phyloP scores from a whole-genome alignment of 1,140 invertebrate species.

The Maniola jurtina region DNA sequence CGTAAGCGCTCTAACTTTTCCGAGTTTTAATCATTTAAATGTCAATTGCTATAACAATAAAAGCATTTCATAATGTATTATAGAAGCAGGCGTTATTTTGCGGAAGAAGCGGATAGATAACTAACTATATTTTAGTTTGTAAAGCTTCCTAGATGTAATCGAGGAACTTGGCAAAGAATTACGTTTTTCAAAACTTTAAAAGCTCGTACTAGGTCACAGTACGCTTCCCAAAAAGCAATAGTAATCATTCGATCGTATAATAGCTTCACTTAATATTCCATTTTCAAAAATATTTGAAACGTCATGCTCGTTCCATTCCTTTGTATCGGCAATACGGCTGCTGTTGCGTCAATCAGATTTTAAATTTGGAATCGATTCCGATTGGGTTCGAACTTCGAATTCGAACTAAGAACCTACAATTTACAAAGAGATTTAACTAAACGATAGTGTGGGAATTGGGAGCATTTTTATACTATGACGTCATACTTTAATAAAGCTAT shows the following conservation, averaged over 20 bases:
- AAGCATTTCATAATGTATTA: too few relatives aligned
- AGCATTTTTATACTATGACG: neutral
- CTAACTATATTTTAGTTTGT: too few relatives aligned
- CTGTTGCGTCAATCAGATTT: constrained; percentile 64
- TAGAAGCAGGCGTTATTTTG: too few relatives aligned
- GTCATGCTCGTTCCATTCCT: constrained; percentile 74
- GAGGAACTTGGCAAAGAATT: too few relatives aligned
- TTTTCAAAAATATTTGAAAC: constrained; percentile 77
- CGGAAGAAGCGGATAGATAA: too few relatives aligned
- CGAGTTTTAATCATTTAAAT: too few relatives aligned
- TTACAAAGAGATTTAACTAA: neutral
- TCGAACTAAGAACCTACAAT: neutral
- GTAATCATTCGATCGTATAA: constrained; percentile 70
- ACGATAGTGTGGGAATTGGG: neutral
- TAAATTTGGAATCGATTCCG: constrained; percentile 66
- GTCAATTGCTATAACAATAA: too few relatives aligned
- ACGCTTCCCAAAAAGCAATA: constrained; percentile 42
- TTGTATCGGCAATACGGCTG: constrained; percentile 60
- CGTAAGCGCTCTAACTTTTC: too few relatives aligned
- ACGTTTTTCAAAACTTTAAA: too few relatives aligned
- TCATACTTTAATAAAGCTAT: too few relatives aligned
- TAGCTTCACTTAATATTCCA: constrained; percentile 77
- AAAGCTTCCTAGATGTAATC: too few relatives aligned
- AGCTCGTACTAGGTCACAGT: neutral
- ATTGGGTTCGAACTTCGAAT: constrained; percentile 28